Percentiles rank a stretch among this genome's conserved stretches.
phyloP scores from a whole-genome alignment of 1,140 invertebrate genomes.

The Capitella teleta region DNA sequence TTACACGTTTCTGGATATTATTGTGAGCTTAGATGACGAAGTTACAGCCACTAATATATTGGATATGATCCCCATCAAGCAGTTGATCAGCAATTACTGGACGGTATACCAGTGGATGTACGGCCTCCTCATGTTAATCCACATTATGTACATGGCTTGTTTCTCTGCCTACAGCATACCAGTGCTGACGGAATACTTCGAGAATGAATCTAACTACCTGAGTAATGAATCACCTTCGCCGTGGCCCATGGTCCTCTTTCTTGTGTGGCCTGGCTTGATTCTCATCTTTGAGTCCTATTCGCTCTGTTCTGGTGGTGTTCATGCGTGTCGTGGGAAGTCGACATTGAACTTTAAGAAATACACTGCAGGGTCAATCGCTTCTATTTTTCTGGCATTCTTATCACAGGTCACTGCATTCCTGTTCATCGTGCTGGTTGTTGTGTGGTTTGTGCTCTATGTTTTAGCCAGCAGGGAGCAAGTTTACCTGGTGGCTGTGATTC shows the following conservation, averaged over 20 bases:
- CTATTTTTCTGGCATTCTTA: neutral
- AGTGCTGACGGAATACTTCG: neutral
- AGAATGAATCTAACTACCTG: too few relatives aligned
- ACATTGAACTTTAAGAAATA: too few relatives aligned
- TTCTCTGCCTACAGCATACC: conserved; percentile 1
- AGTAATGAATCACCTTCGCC: neutral
- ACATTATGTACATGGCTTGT: conserved; percentile 14
- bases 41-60: conserved; percentile 11
- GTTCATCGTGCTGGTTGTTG: conserved; percentile 5
- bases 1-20: conserved; percentile 11
- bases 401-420: neutral
- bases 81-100: conserved; percentile 13
- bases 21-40: conserved; percentile 9
- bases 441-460: conserved; percentile 5
- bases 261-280: neutral
- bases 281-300: neutral
- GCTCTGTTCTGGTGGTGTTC: neutral
- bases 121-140: conserved; percentile 7
- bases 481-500: conserved; percentile 7
- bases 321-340: too few relatives aligned
- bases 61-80: conserved; percentile 10
- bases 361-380: too few relatives aligned
- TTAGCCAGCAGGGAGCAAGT: neutral
- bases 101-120: conserved; percentile 15
- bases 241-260: too few relatives aligned